These are phyloP conservation scores for Darevskia mixta DNA, from an alignment of 2,797 vertebrate genomes.

Conservation along the genomic window DNA sequence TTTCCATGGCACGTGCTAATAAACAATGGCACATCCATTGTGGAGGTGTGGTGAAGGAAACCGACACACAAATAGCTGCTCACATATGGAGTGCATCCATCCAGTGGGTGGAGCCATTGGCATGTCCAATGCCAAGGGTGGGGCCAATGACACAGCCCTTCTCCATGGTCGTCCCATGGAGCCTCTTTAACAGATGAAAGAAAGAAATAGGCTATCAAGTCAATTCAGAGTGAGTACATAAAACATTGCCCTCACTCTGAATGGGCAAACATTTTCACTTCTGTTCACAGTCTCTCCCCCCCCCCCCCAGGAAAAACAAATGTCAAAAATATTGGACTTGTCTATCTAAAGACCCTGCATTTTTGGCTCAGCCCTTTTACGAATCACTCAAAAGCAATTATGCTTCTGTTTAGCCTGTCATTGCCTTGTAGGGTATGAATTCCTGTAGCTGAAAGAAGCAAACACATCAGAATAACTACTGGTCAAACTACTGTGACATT, in stretches of 20 bases:
- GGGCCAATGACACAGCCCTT: background rate
- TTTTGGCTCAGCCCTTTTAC: background rate
- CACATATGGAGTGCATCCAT: background rate
- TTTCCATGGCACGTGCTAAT: background rate
- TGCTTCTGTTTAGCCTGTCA: constrained; percentile 40
- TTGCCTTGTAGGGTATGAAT: constrained; percentile 24
- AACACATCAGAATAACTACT: constrained; percentile 45
- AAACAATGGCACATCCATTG: too few relatives aligned
- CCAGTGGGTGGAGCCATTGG: background rate
- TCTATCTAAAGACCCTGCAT: background rate
- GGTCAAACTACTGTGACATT: constrained; percentile 40
- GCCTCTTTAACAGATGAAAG: background rate
- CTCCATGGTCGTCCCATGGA: background rate
- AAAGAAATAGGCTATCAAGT: background rate
- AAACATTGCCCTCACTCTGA: background rate
- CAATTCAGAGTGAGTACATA: background rate
- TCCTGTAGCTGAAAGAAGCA: constrained; percentile 19
- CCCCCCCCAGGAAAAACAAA: background rate
- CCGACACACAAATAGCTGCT: background rate
- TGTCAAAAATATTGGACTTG: background rate
- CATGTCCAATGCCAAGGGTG: background rate
- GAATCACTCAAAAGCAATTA: constrained; percentile 45
- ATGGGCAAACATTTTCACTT: background rate
- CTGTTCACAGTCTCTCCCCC: too few relatives aligned
- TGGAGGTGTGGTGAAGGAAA: background rate